These are phyloP conservation scores for Acrocephalus arundinaceus DNA, from an alignment of 2,113 vertebrate species.

Conservation along the genomic window DNA sequence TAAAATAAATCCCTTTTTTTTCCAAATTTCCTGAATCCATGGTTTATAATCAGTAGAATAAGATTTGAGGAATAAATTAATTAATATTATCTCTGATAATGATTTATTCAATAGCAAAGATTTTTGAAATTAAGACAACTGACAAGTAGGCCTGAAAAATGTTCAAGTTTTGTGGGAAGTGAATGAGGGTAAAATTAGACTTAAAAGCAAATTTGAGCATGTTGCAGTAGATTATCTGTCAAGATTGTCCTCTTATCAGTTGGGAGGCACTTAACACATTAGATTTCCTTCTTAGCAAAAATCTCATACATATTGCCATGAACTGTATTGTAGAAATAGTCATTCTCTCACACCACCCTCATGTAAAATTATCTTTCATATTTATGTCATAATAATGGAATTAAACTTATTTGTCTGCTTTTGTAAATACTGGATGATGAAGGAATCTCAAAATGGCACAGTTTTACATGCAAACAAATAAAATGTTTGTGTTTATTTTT, in stretches of 20 bases:
- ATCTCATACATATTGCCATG: not conserved
- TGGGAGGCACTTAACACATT: not conserved
- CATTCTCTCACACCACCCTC: fast-evolving
- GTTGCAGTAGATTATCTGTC: not conserved
- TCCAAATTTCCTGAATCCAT: not conserved
- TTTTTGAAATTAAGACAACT: not conserved
- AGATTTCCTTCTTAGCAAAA: not conserved
- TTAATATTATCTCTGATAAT: not conserved
- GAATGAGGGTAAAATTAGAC: not conserved
- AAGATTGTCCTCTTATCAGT: not conserved
- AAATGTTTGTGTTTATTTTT: not conserved
- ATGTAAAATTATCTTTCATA: not conserved
- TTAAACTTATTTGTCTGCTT: not conserved
- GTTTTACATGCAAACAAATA: not conserved
- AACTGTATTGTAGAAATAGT: not conserved
- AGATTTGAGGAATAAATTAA: not conserved
- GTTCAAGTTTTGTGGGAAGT: not conserved
- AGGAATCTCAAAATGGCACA: not conserved
- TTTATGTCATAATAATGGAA: not conserved
- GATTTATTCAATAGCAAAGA: not conserved
- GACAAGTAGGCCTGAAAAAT: not conserved
- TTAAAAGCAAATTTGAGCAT: not conserved
- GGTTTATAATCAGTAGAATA: not conserved
- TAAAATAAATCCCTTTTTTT: not conserved
- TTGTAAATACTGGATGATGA: not conserved